Base-by-base conservation (phyloP, 2,113 vertebrate species). In the Mesocricetus auratus region DNA sequence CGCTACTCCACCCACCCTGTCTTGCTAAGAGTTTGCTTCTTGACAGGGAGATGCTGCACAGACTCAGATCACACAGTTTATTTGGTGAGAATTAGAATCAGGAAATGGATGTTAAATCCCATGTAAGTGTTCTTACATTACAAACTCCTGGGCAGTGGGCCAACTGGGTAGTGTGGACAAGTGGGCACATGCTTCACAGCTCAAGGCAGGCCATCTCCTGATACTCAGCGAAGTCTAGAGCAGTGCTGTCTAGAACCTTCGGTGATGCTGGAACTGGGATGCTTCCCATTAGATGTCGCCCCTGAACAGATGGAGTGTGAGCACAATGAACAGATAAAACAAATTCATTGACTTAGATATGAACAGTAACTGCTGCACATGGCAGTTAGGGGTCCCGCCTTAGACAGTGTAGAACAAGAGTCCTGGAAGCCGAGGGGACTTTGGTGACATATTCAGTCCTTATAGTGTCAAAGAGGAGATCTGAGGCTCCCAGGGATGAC, bases 1-100 rank as follows among this genome's bases (percentile, higher is more conserved):
- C 3, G 26, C 33, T 7, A 6, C 53, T 47, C 4, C 5, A 19
- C 7, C 13, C 58, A 15, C 5, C 21, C 0, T 3, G 12, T 24
- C 47, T 15, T 4, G 66, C 47, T 58, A 6, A 7, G 10, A 26
- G 21, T 1, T 17, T n/a, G 81, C 60, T 78, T 75, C n/a, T 5
- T 11, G 5, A 21, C 0, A 47, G 83, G 75, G 2, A n/a, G 60
- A 29, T 1, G 31, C 45, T 17, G 77, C 60, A 17, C 1, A 39
- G 64, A 66, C 1, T 58, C 83, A 24, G 39, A 78, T 50, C 64
- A 31, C 56, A 73, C 0, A 1, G 1, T 79, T 78, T 33, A 39
- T 39, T 60, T 45, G 64, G 77, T 4, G 15, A 71, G 47, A 78
- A 10, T 1, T 3, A 53, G 75, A 79, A 47, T n/a, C 0, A 2